Evolutionary conservation across 1,140 invertebrate genomes (phyloP), one percentile per base, ranked within the genome.

Genomic region (Bombus superbus): DNA sequence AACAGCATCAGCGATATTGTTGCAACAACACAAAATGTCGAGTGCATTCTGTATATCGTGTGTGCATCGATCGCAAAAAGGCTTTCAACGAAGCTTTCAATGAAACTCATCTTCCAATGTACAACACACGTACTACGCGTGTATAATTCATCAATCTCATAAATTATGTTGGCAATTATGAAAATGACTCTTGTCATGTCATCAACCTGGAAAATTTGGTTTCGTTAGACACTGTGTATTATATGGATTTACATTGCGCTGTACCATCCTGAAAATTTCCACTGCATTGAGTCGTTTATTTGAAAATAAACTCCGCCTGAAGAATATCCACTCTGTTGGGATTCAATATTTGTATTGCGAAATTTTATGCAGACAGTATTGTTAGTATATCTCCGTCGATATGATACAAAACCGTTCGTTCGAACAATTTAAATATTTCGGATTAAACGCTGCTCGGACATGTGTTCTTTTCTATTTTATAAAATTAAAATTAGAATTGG

Each of bases 71-170:
- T 85, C 40, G 69, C 35, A 57, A 32, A 77, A 77, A 79, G 38
- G 76, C 28, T 81, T 80, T 84, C 57, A 80, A n/a, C 44, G 66
- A 79, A 32, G 81, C 25, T 81, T 80, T 84, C 57, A 85, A 35
- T 47, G 66, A 64, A 35, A 78, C 40, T 62, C 47, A 32, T 71
- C 38, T 11, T n/a, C 1, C 25, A 8, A 72, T 25, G 69, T 15
- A 11, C 69, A 15, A 18, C 69, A 44, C 38, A 15, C 35, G 68
- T 69, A 32, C 11, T 71, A 42, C 38, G 42, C 40, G 8, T 22
- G 42, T 28, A 47, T 32, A 22, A n/a, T 32, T 32, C 72, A 35
- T 74, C 72, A n/a, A 28, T 32, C 9, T 25, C 42, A 47, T 40
- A 47, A 74, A 47, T 47, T 47, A 74, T 47, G 9, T 11, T 22